These are phyloP conservation scores for Lophotriccus pileatus DNA, from an alignment of 2,797 vertebrate genomes.

Conservation along the genomic window DNA sequence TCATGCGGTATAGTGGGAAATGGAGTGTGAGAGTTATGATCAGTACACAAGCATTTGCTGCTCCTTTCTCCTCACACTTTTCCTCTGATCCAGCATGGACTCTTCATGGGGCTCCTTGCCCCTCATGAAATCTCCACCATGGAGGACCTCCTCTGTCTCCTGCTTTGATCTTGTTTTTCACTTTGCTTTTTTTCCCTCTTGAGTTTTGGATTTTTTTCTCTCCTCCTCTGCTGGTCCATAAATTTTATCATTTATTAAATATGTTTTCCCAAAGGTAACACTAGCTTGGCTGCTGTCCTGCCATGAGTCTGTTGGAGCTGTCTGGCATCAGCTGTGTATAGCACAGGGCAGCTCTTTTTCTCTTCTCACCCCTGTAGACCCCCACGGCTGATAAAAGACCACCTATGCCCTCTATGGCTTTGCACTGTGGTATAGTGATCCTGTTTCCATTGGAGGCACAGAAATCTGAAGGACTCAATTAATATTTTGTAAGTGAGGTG, in stretches of 20 bases:
- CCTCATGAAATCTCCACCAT: neutral
- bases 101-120: neutral
- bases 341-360: neutral
- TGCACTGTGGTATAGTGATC: neutral
- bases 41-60: rapidly evolving
- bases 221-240: neutral
- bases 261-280: neutral
- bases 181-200: neutral
- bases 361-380: neutral
- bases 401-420: neutral
- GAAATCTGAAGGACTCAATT: neutral
- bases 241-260: neutral
- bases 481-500: neutral
- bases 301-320: neutral
- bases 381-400: rapidly evolving
- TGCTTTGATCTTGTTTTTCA: neutral
- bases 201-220: neutral
- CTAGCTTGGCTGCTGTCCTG: neutral
- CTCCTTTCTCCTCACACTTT: neutral
- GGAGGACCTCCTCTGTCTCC: neutral
- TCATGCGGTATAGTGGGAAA: neutral
- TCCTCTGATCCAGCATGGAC: neutral
- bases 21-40: neutral
- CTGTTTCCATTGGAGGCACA: neutral
- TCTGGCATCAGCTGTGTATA: neutral